A percentile compares a stretch with the other conserved stretches of the same genome.
Conservation (phyloP, 2,888 invertebrate species). For the Arctia plantaginis region DNA sequence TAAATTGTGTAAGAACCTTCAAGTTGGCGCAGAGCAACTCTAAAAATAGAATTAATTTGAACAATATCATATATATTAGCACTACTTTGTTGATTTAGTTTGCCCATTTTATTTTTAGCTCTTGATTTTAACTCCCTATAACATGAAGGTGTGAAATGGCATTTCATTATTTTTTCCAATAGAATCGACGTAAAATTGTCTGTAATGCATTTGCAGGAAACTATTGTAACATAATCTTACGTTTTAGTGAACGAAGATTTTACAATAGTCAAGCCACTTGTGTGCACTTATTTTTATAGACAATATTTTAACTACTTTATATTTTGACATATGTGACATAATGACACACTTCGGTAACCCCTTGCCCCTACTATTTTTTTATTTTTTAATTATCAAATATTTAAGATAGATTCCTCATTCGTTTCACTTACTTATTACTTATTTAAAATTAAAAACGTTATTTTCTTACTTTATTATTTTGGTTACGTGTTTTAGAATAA, state of each 20-base stretch:
- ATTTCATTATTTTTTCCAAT: too few species aligned
- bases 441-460: too few species aligned
- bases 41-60: constrained; percentile 2
- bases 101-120: background rate
- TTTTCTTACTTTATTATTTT: too few species aligned
- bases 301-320: too few species aligned
- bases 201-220: background rate
- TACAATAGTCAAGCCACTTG: too few species aligned
- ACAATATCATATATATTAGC: constrained; percentile 1
- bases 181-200: too few species aligned
- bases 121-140: background rate
- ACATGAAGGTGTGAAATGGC: background rate
- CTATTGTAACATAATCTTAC: too few species aligned
- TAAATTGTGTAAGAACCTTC: constrained; percentile 46
- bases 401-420: background rate
- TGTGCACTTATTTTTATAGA: background rate
- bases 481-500: too few species aligned
- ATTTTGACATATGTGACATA: background rate
- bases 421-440: background rate
- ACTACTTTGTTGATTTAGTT: background rate
- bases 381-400: background rate
- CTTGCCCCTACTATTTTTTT: too few species aligned
- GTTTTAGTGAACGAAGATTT: too few species aligned
- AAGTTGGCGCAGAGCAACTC: constrained; percentile 25
- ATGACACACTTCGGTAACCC: too few species aligned